Evolutionary conservation across 2,113 vertebrate species (phyloP), one percentile per base, ranked within the genome.

Genomic region (Athene noctua): DNA sequence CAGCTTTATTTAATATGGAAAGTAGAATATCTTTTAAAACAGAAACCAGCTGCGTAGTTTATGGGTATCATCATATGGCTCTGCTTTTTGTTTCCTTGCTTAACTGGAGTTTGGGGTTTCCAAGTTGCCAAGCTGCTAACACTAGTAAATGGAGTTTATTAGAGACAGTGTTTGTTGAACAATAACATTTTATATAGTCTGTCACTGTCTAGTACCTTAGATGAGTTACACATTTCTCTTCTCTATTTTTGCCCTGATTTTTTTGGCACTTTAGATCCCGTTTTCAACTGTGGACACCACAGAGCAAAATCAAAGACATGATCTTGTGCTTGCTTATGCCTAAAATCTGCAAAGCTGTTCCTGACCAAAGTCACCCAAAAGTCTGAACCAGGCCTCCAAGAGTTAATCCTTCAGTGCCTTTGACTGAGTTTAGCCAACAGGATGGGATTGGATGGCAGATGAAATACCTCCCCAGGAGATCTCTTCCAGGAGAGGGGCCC

Each of bases 101-200:
- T 92, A 95, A 88, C 74, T 22, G 10, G 77, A 94, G 94, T 97
- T 93, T 94, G 96, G 96, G 85, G 77, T 90, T 98, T 98, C 96
- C 90, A 97, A 96, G 95, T 82, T 97, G 96, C 90, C 95, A 97
- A 97, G 73, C 96, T 97, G 95, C 94, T 94, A 94, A 97, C 92
- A 92, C 83, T 82, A 93, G 88, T 97, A 96, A 97, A 96, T 94
- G 93, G 91, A 94, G 96, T 97, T 97, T 98, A 97, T 95, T 97
- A 92, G 96, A 88, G 88, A 92, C 92, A 97, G 96, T 94, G 94
- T 93, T 96, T 97, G 96, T 96, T 95, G 94, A 96, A 96, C 94
- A 86, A 92, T 96, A 96, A 97, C 95, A 96, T 97, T 97, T 97
- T 96, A 97, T 94, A 92, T 93, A 96, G 93, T 90, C 74, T 96